phyloP scores from a whole-genome alignment of 2,797 vertebrate genomes.

The Argyrosomus regius region DNA sequence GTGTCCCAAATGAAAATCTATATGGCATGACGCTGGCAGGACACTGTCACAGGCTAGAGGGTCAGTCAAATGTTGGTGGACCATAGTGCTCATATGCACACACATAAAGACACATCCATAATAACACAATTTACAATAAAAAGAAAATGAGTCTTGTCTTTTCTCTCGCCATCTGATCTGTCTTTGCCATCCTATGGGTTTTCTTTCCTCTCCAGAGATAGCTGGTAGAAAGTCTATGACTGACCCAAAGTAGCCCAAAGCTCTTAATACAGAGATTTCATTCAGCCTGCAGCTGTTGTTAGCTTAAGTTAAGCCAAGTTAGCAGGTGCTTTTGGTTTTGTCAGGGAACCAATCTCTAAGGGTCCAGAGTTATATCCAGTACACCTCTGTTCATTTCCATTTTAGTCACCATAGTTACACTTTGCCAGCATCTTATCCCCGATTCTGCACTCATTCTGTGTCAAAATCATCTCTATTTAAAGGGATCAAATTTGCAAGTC shows the following conservation, averaged over 20 bases:
- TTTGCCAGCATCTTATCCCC: neutral
- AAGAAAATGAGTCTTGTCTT: neutral
- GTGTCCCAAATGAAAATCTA: constrained; percentile 89
- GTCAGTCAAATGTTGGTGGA: constrained; percentile 26
- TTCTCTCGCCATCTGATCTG: neutral
- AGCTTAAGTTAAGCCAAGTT: constrained; percentile 4
- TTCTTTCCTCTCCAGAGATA: neutral
- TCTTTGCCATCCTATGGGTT: neutral
- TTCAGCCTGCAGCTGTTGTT: constrained; percentile 4
- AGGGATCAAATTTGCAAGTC: neutral
- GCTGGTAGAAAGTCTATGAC: neutral
- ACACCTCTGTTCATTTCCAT: constrained; percentile 4
- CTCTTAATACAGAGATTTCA: neutral
- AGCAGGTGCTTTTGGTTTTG: neutral
- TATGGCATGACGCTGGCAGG: constrained; percentile 68
- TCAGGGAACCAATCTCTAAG: constrained; percentile 10
- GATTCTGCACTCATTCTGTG: neutral
- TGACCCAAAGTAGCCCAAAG: neutral
- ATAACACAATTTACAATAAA: neutral
- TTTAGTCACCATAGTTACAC: neutral
- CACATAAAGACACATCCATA: constrained; percentile 1
- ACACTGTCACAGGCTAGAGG: constrained; percentile 54
- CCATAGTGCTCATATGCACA: neutral
- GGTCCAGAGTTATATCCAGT: neutral
- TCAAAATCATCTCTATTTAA: constrained; percentile 4